Evolutionary conservation across 1,140 invertebrate species (phyloP).

Genomic region (Scaptodrosophila lebanonensis): DNA sequence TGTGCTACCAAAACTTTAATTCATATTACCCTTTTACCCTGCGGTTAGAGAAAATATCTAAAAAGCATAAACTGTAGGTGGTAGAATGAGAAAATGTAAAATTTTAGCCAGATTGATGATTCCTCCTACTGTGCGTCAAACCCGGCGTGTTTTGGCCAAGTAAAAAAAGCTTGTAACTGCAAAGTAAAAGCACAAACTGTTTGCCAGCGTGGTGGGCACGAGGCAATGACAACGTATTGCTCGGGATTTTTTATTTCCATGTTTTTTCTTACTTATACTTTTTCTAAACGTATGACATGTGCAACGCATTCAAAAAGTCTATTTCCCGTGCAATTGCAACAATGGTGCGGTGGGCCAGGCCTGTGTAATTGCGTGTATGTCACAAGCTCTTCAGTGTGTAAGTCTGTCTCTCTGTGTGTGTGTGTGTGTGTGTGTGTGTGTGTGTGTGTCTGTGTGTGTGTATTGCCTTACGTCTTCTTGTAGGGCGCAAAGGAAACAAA

Average conservation of each 20-base stretch:
- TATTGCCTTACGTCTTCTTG: conserved; percentile 7
- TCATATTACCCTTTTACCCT: no score
- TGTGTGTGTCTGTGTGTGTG: conserved; percentile 28
- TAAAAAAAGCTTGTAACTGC: conserved; percentile 14
- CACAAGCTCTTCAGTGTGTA: no score
- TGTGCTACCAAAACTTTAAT: no score
- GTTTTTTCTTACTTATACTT: conserved; percentile 21
- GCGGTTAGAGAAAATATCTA: no score
- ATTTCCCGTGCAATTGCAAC: conserved; percentile 74
- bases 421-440: conserved; percentile 3
- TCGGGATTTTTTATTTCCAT: conserved; percentile 28
- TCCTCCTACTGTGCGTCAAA: no score
- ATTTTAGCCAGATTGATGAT: no score
- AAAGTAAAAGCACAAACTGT: conserved; percentile 27
- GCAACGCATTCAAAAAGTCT: conserved; percentile 74
- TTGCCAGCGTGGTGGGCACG: conserved; percentile 41
- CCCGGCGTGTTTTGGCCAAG: conserved; percentile 18
- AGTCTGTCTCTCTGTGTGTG: conserved; percentile 19
- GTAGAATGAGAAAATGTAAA: no score
- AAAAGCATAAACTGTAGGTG: no score
- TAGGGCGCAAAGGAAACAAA: conserved; percentile 64
- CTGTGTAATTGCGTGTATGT: conserved; percentile 28
- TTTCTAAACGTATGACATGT: conserved; percentile 70
- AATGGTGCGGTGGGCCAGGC: conserved; percentile 39
- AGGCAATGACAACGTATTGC: conserved; percentile 45